phyloP scores from a whole-genome alignment of 2,888 invertebrate genomes.

The Ptilodon capucinus region DNA sequence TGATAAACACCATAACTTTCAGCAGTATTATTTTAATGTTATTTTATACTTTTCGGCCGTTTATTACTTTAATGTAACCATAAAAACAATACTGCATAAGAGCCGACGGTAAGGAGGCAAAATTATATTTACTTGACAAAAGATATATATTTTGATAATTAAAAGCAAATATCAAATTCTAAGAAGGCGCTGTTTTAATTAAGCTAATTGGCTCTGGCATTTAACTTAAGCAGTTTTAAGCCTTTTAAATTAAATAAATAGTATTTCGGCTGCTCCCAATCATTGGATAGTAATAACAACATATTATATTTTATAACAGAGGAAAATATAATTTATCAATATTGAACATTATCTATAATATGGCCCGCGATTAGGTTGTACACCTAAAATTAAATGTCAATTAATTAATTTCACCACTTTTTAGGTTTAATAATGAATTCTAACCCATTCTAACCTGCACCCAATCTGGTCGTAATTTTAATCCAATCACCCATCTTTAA shows the following conservation, averaged over 20 bases:
- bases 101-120: no score
- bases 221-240: slow-evolving; percentile 5
- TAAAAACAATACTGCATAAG: no score
- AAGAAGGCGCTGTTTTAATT: not conserved
- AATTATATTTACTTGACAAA: not conserved
- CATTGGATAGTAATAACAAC: not conserved
- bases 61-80: no score
- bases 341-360: not conserved
- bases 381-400: not conserved
- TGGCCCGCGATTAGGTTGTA: not conserved
- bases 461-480: not conserved
- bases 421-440: no score
- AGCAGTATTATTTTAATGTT: no score
- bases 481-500: slow-evolving; percentile 21
- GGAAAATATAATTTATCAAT: not conserved
- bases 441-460: not conserved
- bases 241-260: not conserved
- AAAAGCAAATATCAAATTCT: not conserved
- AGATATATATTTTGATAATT: not conserved
- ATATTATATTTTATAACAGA: not conserved
- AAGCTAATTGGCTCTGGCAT: slow-evolving; percentile 3
- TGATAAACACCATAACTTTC: no score
- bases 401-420: not conserved
- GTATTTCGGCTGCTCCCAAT: not conserved
- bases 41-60: no score